A percentile compares a stretch with the other conserved stretches of the same genome.
Conservation (phyloP, 2,113 vertebrate species). For the Pseudolaguvia tuberculata region DNA sequence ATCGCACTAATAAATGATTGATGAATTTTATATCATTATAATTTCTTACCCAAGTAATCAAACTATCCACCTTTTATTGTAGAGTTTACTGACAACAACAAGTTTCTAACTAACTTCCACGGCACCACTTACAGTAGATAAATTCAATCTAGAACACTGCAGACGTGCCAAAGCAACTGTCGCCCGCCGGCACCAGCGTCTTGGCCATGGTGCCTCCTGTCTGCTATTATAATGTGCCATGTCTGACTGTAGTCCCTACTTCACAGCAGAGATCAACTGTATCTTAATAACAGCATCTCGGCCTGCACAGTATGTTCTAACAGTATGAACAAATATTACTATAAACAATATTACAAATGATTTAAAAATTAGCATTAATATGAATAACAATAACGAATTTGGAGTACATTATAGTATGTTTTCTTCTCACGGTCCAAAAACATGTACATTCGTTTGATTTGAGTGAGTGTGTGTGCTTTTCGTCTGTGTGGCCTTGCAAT, state of each 20-base stretch:
- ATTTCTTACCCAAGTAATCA: not conserved
- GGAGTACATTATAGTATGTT: not conserved
- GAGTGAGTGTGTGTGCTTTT: no score
- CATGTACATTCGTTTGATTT: no score
- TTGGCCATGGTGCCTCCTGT: slow-evolving; percentile 36
- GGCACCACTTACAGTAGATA: not conserved
- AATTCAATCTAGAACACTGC: not conserved
- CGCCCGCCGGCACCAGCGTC: slow-evolving; percentile 9
- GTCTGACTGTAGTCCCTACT: slow-evolving; percentile 48
- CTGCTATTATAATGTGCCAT: slow-evolving; percentile 49
- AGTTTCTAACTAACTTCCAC: not conserved
- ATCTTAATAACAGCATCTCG: not conserved
- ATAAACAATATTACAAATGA: not conserved
- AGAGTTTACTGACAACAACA: not conserved
- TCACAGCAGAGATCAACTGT: slow-evolving; percentile 17
- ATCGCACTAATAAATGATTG: no score
- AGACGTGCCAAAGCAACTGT: slow-evolving; percentile 38
- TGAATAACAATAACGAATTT: no score
- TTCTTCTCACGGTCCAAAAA: no score
- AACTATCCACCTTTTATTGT: not conserved
- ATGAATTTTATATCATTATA: no score
- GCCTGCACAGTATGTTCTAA: not conserved
- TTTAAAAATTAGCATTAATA: not conserved
- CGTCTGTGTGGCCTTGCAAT: no score
- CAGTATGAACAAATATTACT: not conserved